These are phyloP conservation scores for Pocota personata DNA, from an alignment of 2,888 invertebrate genomes.

Conservation along the genomic window DNA sequence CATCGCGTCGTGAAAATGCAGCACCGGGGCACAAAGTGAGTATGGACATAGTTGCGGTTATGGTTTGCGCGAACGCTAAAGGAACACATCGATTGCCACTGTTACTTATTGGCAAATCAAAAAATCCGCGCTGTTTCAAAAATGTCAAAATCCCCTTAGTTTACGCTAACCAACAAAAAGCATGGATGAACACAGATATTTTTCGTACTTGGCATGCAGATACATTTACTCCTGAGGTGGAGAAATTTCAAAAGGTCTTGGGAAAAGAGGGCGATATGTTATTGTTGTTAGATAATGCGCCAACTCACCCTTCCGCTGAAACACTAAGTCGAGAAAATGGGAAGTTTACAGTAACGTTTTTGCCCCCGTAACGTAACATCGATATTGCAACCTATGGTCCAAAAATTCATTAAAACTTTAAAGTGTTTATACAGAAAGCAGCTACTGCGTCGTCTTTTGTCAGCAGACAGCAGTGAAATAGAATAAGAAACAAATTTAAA, in stretches of 20 bases:
- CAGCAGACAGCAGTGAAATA: no score
- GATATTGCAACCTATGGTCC: neutral
- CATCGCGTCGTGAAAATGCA: constrained; percentile 1
- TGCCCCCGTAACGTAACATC: neutral
- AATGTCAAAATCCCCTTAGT: neutral
- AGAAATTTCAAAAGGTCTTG: no score
- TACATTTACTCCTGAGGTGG: no score
- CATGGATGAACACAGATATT: constrained; percentile 15
- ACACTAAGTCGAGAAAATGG: neutral
- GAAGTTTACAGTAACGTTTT: neutral
- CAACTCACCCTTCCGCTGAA: neutral
- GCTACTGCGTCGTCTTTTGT: no score
- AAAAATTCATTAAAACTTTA: neutral
- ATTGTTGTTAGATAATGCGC: neutral
- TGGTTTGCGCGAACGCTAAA: no score
- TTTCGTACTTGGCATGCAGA: constrained; percentile 18
- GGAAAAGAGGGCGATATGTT: no score
- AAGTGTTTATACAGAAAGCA: neutral
- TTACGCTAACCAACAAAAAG: no score
- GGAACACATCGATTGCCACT: constrained; percentile 8
- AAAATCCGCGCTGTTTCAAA: no score
- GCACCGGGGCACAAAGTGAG: constrained; percentile 8
- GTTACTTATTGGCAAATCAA: neutral
- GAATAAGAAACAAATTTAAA: no score
- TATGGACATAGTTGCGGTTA: neutral